phyloP scores from a whole-genome alignment of 2,888 invertebrate genomes.

The Mechanitis mazaeus region DNA sequence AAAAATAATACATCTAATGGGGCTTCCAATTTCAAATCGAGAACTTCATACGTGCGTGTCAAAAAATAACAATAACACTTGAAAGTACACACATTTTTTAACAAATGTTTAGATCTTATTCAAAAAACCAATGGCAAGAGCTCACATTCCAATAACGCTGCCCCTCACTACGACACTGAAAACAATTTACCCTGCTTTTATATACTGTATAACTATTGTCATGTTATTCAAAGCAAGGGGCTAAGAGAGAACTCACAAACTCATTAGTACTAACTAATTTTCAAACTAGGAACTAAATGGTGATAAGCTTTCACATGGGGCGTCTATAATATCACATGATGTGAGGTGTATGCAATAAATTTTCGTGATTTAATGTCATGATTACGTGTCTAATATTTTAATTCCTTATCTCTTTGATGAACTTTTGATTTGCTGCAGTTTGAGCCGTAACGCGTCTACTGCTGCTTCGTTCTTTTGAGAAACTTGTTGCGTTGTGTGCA shows the following conservation, averaged over 20 bases:
- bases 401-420: constrained; percentile 69
- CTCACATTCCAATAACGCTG: constrained; percentile 14
- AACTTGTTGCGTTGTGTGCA: constrained; percentile 57
- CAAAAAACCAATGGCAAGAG: constrained; percentile 22
- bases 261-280: neutral
- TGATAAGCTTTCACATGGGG: neutral
- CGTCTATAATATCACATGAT: neutral
- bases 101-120: constrained; percentile 2
- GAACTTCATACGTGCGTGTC: constrained; percentile 16
- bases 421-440: constrained; percentile 72
- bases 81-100: constrained; percentile 13
- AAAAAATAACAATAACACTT: constrained; percentile 13
- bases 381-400: neutral
- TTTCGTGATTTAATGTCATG: neutral
- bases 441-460: constrained; percentile 68
- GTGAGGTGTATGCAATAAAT: neutral
- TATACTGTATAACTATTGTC: constrained; percentile 37
- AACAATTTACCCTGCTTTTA: constrained; percentile 48
- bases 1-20: constrained; percentile 17
- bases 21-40: constrained; percentile 18
- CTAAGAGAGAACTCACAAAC: constrained; percentile 9
- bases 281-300: neutral
- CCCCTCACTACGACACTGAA: constrained; percentile 40
- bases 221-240: constrained; percentile 37
- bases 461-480: constrained; percentile 67